Evolutionary conservation across 2,888 invertebrate genomes (phyloP).

Genomic region (Lacanobia oleracea): DNA sequence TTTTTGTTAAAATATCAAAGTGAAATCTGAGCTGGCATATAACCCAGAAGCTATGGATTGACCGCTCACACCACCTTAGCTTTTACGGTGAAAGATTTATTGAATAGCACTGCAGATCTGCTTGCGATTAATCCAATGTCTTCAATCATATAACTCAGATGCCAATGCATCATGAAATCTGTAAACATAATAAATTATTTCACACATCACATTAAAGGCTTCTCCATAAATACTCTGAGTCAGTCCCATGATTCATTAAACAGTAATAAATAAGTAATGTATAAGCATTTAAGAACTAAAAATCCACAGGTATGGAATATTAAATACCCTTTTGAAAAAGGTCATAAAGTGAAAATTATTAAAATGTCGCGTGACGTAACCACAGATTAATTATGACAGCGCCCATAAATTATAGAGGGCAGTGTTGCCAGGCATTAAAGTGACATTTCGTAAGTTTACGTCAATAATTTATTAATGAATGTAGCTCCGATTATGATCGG

Average conservation of each 20-base stretch:
- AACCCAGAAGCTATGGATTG: too few species aligned
- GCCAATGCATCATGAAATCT: not conserved
- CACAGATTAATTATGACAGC: constrained; percentile 52
- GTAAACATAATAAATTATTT: not conserved
- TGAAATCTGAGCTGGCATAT: too few species aligned
- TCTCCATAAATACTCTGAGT: constrained; percentile 4
- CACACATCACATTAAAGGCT: not conserved
- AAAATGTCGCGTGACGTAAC: constrained; percentile 56
- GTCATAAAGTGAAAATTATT: constrained; percentile 58
- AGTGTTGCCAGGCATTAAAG: constrained; percentile 43
- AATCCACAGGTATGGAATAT: constrained; percentile 28
- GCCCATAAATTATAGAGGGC: constrained; percentile 42
- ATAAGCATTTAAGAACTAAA: constrained; percentile 25
- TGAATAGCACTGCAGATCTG: too few species aligned
- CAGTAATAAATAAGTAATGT: constrained; percentile 29
- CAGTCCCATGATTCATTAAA: constrained; percentile 22
- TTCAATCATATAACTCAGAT: not conserved
- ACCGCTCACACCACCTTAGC: too few species aligned
- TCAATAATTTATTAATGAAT: constrained; percentile 40
- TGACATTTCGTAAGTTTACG: constrained; percentile 35
- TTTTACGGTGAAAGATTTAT: too few species aligned
- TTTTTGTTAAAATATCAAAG: too few species aligned
- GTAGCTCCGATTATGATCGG: constrained; percentile 16
- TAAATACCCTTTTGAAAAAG: constrained; percentile 26
- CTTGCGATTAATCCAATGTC: too few species aligned